A percentile compares a stretch with the other conserved stretches of the same genome.
Conservation (phyloP, 2,888 invertebrate species). For the Abrostola tripartita region DNA sequence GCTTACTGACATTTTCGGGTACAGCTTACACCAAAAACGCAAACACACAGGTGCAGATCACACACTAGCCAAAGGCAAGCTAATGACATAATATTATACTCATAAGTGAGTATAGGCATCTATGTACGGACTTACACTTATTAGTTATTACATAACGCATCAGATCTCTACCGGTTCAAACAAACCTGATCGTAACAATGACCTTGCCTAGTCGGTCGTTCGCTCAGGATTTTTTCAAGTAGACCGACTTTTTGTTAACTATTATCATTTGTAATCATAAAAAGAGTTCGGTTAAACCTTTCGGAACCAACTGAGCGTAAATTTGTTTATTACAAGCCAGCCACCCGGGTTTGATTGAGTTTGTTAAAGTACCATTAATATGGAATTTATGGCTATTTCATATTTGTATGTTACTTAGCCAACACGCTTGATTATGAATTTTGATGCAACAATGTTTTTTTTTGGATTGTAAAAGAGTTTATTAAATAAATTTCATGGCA, state of each 20-base stretch:
- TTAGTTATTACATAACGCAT: slow-evolving; percentile 26
- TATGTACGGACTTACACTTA: slow-evolving; percentile 18
- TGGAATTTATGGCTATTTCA: too few species aligned
- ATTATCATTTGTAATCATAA: slow-evolving; percentile 33
- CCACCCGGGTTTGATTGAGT: not conserved
- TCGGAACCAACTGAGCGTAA: slow-evolving; percentile 48
- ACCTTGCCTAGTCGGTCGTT: slow-evolving; percentile 59
- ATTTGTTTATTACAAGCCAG: slow-evolving; percentile 14
- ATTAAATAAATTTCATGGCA: too few species aligned
- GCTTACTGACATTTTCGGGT: too few species aligned
- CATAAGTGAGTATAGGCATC: not conserved
- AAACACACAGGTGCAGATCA: too few species aligned
- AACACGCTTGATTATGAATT: too few species aligned
- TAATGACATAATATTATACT: too few species aligned
- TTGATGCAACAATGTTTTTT: too few species aligned
- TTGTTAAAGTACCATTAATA: too few species aligned
- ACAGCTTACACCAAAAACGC: too few species aligned
- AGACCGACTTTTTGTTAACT: slow-evolving; percentile 25
- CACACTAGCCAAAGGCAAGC: too few species aligned
- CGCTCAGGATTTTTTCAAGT: slow-evolving; percentile 47
- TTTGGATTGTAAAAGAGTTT: too few species aligned
- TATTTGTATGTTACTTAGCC: too few species aligned
- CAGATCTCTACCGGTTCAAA: slow-evolving; percentile 19
- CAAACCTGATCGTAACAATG: slow-evolving; percentile 29
- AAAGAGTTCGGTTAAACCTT: slow-evolving; percentile 41